Conservation (phyloP, 2,888 invertebrate species). For the Cephus runcator region DNA sequence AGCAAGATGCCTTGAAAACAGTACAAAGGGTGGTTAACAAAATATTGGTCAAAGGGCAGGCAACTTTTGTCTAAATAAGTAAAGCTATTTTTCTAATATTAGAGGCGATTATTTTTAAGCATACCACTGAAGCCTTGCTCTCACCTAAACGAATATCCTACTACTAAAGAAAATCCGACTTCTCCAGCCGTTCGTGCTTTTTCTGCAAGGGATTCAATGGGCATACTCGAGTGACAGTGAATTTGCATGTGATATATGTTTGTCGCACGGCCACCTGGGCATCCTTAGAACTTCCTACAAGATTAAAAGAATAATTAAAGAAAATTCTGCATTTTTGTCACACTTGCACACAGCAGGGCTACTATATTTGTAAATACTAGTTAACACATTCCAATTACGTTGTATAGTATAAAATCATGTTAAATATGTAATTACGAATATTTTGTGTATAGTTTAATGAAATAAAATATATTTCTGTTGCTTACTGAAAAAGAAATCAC, state of each 20-base stretch:
- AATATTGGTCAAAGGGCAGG: conserved; percentile 64
- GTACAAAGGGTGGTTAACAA: conserved; percentile 64
- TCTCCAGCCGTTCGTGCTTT: conserved; percentile 52
- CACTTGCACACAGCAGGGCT: conserved; percentile 64
- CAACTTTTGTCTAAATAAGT: conserved; percentile 64
- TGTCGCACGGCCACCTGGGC: conserved; percentile 53
- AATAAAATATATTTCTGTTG: conserved; percentile 65
- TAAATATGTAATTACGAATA: conserved; percentile 65
- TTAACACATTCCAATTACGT: conserved; percentile 66
- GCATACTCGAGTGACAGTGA: conserved; percentile 57
- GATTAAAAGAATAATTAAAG: conserved; percentile 28
- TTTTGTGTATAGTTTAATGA: conserved; percentile 65
- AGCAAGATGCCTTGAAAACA: conserved; percentile 67
- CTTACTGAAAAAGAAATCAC: conserved; percentile 54
- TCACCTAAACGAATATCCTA: conserved; percentile 36
- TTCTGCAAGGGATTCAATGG: conserved; percentile 64
- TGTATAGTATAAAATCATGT: conserved; percentile 63
- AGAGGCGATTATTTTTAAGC: conserved; percentile 60
- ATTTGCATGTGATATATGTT: conserved; percentile 47
- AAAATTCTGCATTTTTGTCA: conserved; percentile 60
- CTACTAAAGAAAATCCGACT: conserved; percentile 20
- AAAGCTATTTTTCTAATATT: conserved; percentile 53
- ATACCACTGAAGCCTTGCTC: conserved; percentile 65
- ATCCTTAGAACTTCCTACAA: conserved; percentile 56
- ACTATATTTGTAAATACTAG: conserved; percentile 64